These are phyloP conservation scores for Calameuta filiformis DNA, from an alignment of 2,888 invertebrate species.

Conservation along the genomic window DNA sequence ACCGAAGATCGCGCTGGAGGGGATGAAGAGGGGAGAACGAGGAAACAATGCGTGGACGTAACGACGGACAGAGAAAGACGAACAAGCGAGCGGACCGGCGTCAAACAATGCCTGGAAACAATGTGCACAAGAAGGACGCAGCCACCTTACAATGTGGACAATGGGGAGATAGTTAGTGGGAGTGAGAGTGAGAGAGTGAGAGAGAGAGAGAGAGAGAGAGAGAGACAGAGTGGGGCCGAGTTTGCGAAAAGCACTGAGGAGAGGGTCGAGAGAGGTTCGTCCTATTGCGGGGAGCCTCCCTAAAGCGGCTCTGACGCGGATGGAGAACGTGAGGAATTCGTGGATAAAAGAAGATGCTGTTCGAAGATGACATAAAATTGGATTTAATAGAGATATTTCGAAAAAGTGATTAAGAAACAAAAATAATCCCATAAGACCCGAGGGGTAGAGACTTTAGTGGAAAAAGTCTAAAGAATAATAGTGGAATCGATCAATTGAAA, in stretches of 20 bases:
- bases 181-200: conserved; percentile 30
- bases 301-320: conserved; percentile 6
- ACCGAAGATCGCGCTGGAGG: conserved; percentile 20
- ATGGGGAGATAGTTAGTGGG: conserved; percentile 51
- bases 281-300: not conserved
- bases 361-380: not conserved
- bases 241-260: conserved; percentile 16
- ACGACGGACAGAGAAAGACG: conserved; percentile 44
- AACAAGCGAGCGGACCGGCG: conserved; percentile 35
- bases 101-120: conserved; percentile 60
- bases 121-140: conserved; percentile 52
- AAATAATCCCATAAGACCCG: not conserved
- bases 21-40: conserved; percentile 41
- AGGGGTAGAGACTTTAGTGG: not conserved
- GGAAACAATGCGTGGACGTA: conserved; percentile 54
- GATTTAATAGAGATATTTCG: conserved; percentile 1
- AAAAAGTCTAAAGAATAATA: not conserved
- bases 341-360: not conserved
- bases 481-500: no score
- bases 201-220: not conserved
- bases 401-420: not conserved
- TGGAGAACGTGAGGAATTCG: not conserved
- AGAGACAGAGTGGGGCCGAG: not conserved
- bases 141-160: conserved; percentile 58
- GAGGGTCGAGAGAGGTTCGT: conserved; percentile 9